phyloP scores from a whole-genome alignment of 2,888 invertebrate species.

The Nasonia oneida region DNA sequence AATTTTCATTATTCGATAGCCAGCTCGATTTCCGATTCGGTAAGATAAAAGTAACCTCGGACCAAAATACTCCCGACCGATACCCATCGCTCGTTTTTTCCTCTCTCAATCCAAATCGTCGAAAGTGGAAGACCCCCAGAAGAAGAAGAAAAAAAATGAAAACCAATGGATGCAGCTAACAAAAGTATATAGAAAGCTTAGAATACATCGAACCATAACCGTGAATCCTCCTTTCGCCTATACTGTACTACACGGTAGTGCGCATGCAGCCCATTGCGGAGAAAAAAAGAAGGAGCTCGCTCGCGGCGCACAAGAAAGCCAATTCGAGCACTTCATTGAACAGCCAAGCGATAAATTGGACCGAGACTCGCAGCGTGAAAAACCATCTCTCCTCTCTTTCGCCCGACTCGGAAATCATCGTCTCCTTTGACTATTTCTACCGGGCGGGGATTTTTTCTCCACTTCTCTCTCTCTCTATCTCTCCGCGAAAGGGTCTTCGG shows the following conservation, averaged over 20 bases:
- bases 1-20: background rate
- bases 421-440: slow-evolving; percentile 51
- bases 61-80: background rate
- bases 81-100: background rate
- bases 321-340: slow-evolving; percentile 62
- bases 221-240: slow-evolving; percentile 6
- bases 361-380: slow-evolving; percentile 67
- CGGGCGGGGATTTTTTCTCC: slow-evolving; percentile 25
- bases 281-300: background rate
- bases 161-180: background rate
- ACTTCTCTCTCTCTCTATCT: background rate
- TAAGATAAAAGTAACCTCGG: background rate
- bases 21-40: background rate
- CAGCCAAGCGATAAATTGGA: slow-evolving; percentile 65
- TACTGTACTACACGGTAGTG: background rate
- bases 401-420: slow-evolving; percentile 37
- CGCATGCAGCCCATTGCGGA: background rate
- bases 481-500: background rate
- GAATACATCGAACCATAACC: background rate
- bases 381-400: slow-evolving; percentile 62
- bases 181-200: background rate
- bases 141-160: background rate
- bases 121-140: background rate
- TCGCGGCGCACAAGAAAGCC: slow-evolving; percentile 48
- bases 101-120: background rate